Conservation (phyloP, 2,797 vertebrate species). For the Rachycentron canadum region DNA sequence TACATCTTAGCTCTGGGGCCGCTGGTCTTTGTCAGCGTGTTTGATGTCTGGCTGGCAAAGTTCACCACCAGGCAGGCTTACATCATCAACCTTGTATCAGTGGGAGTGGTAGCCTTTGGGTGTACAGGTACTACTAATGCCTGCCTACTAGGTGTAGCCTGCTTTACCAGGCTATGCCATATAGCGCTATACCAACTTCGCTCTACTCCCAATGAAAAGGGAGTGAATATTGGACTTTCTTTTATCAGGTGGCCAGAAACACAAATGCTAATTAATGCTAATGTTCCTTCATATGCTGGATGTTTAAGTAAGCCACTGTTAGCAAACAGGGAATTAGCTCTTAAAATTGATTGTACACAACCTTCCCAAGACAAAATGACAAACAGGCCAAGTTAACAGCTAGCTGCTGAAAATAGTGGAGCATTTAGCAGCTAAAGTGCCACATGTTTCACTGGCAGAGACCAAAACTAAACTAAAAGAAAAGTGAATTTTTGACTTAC, state of each 20-base stretch:
- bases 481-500: neutral
- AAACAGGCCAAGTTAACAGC: neutral
- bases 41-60: slow-evolving; percentile 94
- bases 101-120: slow-evolving; percentile 96
- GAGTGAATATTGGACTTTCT: no score
- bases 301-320: no score
- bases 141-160: no score
- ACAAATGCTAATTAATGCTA: no score
- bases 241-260: no score
- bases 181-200: no score
- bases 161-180: no score
- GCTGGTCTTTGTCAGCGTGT: slow-evolving; percentile 94
- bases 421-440: neutral
- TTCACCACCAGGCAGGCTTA: slow-evolving; percentile 93
- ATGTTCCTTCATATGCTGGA: no score
- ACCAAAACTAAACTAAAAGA: neutral
- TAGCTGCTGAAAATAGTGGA: neutral
- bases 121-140: slow-evolving; percentile 91
- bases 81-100: slow-evolving; percentile 92
- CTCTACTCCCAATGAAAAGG: no score
- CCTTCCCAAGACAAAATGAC: neutral
- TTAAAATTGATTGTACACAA: no score
- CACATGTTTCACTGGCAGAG: neutral
- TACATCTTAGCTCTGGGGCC: slow-evolving; percentile 95
- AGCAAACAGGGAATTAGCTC: no score